Conservation (phyloP, 2,113 vertebrate species). For the Pogonocichla stellata region DNA sequence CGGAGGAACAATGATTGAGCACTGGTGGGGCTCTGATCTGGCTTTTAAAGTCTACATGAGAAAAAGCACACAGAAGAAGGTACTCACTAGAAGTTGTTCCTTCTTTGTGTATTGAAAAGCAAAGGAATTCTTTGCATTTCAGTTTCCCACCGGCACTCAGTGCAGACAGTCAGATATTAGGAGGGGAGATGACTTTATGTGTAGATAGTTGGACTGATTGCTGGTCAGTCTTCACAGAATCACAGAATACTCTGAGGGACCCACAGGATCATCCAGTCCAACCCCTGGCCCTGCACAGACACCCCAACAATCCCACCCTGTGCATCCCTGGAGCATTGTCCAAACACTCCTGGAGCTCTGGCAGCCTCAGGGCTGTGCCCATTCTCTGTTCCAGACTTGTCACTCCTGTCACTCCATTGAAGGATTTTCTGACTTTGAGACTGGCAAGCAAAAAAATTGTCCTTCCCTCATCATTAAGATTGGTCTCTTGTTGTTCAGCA, state of each 20-base stretch:
- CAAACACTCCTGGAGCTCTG: not conserved
- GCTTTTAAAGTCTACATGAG: constrained; percentile 85
- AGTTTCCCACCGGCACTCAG: not conserved
- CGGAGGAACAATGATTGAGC: constrained; percentile 69
- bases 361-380: accelerated
- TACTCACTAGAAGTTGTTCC: constrained; percentile 8
- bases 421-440: not conserved
- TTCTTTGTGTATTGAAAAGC: not conserved
- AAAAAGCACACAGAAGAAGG: constrained; percentile 86
- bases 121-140: not conserved
- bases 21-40: constrained; percentile 86
- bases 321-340: not conserved
- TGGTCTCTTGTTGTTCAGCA: not conserved
- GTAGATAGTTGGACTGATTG: not conserved
- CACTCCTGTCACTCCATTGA: not conserved
- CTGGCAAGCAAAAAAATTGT: not conserved
- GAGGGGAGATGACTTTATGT: accelerated
- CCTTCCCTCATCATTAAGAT: not conserved
- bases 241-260: not conserved
- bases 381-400: not conserved
- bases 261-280: accelerated
- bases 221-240: not conserved
- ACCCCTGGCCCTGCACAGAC: not conserved
- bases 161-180: accelerated
- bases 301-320: not conserved